Evolutionary conservation across 2,888 invertebrate species (phyloP), one percentile per base, ranked within the genome.

Genomic region (Linnaemya vulpina): DNA sequence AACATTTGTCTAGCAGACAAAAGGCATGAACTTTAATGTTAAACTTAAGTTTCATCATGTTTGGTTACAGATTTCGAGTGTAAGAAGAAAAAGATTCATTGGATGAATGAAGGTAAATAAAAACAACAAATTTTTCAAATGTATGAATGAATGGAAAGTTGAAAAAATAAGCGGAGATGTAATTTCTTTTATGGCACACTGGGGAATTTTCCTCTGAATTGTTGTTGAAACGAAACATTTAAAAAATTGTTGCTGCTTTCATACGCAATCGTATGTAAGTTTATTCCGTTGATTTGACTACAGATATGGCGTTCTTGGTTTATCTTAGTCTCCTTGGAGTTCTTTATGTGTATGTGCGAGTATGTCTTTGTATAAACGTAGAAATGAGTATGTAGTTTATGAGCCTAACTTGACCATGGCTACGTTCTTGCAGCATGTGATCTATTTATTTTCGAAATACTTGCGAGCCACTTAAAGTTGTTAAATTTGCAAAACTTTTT

Each of bases 1-100:
- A 89, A 90, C 91, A 91, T 91, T 91, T 91, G 88, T 91, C 90
- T 89, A 81, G 17, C 58, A 78, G 88, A 83, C 87, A 87, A 88
- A 88, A 89, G 87, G 22, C 43, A 38, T 40, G 75, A 87, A 87
- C 43, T 80, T 80, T 51, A 58, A 51, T 60, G 49, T 51, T 60
- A 85, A 87, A 89, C 58, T 51, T 70, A 73, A 84, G 75, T 82
- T 80, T 74, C 8, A 65, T 58, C 62, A 80, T 79, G 58, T 73
- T 84, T 75, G 55, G 55, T 58, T 40, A 55, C 70, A 70, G 53
- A 68, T 75, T 81, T 70, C 46, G 13, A 53, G 7, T 25, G 22
- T n/a, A 67, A 13, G 63, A 25, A 65, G 10, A 65, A 22, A 63
- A 10, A 63, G 25, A 40, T 9, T n/a, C 4, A 5, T 30, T n/a